Base-by-base conservation (phyloP, 2,797 vertebrate genomes). In the Epinephelus awoara region DNA sequence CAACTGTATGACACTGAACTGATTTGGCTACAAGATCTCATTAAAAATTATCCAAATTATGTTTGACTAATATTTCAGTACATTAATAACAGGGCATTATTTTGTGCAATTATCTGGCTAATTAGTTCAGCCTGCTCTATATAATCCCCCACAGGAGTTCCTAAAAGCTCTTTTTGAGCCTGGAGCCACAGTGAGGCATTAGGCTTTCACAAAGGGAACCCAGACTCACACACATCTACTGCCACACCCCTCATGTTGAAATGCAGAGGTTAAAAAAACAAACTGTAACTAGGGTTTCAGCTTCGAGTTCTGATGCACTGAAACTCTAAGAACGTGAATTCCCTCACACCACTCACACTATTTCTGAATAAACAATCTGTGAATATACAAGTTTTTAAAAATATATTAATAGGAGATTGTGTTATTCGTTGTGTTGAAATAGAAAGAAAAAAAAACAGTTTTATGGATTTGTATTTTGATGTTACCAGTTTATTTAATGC, bases 61-160 rank as follows among this genome's bases (percentile, higher is more conserved):
- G 25, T 70, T 66, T 46, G 23, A 59, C 38, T 47, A 52, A 52
- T 62, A 15, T 42, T 18, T 68, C 13, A 56, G 40, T 46, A 50
- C 23, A 77, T 67, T 72, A 52, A 61, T 56, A 70, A 46, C 15
- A n/a, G 23, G 23, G 11, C 17, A 57, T 63, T 66, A 15, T 61
- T 67, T 58, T 34, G 10, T 42, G 62, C 19, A 62, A 27, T 75
- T 71, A 57, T 75, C 38, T 13, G 23, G 12, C 0, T 49, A 4
- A 58, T 79, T 79, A 69, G 73, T 76, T 72, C 10, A 38, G 47
- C 51, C 59, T 74, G 58, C 46, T 65, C 27, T n/a, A 58, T 25
- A 1, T 70, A 66, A 75, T 65, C 66, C 47, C 72, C 52, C 52
- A 13, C 44, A 46, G 57, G 42, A 77, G 67, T 13, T 21, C 6